Conservation (phyloP, 1,140 invertebrate species). For the Glomeris maerens region DNA sequence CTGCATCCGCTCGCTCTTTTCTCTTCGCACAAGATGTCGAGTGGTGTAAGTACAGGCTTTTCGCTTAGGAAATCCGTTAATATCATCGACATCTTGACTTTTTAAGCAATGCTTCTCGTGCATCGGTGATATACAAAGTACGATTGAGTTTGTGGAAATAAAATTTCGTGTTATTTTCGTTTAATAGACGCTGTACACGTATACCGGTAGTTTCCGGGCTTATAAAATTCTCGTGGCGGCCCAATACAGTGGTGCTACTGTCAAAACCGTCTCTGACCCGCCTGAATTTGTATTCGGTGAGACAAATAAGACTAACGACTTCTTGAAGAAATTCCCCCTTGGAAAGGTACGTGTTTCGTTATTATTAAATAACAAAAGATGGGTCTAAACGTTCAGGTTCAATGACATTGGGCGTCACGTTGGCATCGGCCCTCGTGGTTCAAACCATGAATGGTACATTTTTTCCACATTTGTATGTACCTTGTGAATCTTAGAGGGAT, state of each 20-base stretch:
- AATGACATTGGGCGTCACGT: no score
- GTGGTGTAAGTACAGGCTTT: conserved; percentile 38
- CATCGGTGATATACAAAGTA: conserved; percentile 7
- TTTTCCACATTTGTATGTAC: no score
- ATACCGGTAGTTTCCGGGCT: conserved; percentile 85
- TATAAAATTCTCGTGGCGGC: conserved; percentile 84
- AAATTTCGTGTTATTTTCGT: conserved; percentile 27
- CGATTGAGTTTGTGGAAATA: no score
- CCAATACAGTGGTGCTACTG: conserved; percentile 74
- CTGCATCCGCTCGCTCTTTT: no score
- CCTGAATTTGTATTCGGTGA: conserved; percentile 81
- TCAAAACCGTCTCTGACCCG: conserved; percentile 50
- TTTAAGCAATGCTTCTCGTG: conserved; percentile 11
- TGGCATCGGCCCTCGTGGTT: no score
- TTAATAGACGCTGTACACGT: conserved; percentile 87
- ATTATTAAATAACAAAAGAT: no score
- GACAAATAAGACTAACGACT: conserved; percentile 72
- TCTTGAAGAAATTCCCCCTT: conserved; percentile 82
- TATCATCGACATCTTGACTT: no score
- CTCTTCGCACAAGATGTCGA: conserved; percentile 37
- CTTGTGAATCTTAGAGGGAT: no score
- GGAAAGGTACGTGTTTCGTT: conserved; percentile 87
- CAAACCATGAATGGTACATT: no score
- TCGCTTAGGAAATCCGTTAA: no score
- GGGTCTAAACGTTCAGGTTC: no score